phyloP scores from a whole-genome alignment of 2,113 vertebrate genomes.

The Misgurnus mizolepis region DNA sequence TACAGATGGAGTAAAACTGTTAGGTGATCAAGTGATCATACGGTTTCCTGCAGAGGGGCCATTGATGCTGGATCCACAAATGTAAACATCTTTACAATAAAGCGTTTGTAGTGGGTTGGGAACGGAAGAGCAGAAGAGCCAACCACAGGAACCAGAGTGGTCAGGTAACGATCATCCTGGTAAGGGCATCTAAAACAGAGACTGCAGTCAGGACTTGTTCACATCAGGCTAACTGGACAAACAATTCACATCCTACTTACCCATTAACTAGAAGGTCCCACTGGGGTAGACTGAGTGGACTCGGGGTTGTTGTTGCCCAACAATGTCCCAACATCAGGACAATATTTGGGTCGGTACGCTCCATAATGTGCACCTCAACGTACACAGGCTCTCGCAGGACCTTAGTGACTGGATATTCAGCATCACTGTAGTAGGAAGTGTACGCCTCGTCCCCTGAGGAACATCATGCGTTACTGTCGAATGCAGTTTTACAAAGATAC shows the following conservation, averaged over 20 bases:
- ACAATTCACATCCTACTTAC: slow-evolving; percentile 50
- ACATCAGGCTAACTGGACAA: neutral
- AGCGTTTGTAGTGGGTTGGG: slow-evolving; percentile 64
- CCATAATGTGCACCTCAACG: slow-evolving; percentile 72
- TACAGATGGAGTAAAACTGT: too few relatives aligned
- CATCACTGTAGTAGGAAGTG: slow-evolving; percentile 55
- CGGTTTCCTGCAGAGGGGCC: slow-evolving; percentile 56
- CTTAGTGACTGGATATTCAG: slow-evolving; percentile 68
- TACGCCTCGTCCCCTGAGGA: slow-evolving; percentile 27
- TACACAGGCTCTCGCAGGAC: slow-evolving; percentile 73
- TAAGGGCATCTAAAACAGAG: slow-evolving; percentile 64
- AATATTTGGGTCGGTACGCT: slow-evolving; percentile 70
- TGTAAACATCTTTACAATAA: slow-evolving; percentile 72
- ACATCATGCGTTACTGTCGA: too few relatives aligned
- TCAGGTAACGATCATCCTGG: slow-evolving; percentile 62
- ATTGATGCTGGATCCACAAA: slow-evolving; percentile 54
- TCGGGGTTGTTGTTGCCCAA: slow-evolving; percentile 70
- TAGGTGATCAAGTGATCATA: slow-evolving; percentile 21
- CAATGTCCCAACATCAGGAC: slow-evolving; percentile 72
- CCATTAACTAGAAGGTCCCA: slow-evolving; percentile 73
- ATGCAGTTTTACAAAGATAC: too few relatives aligned
- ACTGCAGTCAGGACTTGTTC: neutral
- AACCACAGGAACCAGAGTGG: slow-evolving; percentile 49
- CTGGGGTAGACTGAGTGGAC: slow-evolving; percentile 59
- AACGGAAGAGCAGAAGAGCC: slow-evolving; percentile 45